Conservation (phyloP, 2,797 vertebrate species). For the Pelobates cultripes region DNA sequence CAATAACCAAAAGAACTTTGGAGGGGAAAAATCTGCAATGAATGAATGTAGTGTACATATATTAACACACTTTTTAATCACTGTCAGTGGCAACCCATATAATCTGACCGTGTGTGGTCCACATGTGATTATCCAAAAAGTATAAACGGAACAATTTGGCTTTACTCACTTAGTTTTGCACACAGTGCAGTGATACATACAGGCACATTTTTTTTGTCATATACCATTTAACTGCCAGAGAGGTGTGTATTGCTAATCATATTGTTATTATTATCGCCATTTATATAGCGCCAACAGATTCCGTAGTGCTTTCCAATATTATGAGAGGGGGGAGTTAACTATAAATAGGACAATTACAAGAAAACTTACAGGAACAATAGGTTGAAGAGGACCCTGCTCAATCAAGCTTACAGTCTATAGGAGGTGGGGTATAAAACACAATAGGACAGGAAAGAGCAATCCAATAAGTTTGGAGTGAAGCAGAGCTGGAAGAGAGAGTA, state of each 20-base stretch:
- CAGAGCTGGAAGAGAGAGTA: no score
- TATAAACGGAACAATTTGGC: background rate
- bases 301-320: no score
- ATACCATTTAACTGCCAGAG: background rate
- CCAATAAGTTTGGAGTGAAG: no score
- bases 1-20: background rate
- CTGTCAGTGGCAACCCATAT: background rate
- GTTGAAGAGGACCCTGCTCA: no score
- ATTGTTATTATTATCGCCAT: no score
- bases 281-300: no score
- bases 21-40: background rate
- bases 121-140: constrained; percentile 9
- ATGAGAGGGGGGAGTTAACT: no score
- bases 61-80: constrained; percentile 10
- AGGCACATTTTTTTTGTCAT: background rate
- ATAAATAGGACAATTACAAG: no score
- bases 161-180: background rate
- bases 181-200: background rate
- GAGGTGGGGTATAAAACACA: no score
- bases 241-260: background rate
- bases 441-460: no score
- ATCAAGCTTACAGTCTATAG: no score
- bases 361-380: no score
- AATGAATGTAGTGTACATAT: background rate
- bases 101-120: constrained; percentile 1